phyloP scores from a whole-genome alignment of 2,888 invertebrate genomes.

The Clistopyga incitator region DNA sequence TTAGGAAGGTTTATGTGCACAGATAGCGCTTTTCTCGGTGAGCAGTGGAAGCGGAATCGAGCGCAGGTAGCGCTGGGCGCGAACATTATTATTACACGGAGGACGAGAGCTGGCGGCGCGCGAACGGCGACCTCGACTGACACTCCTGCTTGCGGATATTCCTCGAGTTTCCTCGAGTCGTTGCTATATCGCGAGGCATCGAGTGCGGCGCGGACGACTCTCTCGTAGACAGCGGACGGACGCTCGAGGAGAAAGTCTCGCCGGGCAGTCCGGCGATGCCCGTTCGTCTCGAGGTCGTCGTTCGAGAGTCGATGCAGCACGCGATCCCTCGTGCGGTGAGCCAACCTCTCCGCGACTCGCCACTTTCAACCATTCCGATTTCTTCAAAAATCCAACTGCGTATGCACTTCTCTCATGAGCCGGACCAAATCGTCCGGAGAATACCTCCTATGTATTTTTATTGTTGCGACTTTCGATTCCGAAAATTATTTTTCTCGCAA shows the following conservation, averaged over 20 bases:
- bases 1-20: background rate
- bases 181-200: constrained; percentile 25
- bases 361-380: background rate
- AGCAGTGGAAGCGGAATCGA: background rate
- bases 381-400: background rate
- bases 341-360: background rate
- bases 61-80: constrained; percentile 36
- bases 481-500: too few species aligned
- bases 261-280: constrained; percentile 34
- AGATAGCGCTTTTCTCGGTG: constrained; percentile 1
- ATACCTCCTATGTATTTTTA: too few species aligned
- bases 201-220: constrained; percentile 6
- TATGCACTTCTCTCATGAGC: too few species aligned
- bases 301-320: constrained; percentile 62
- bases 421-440: too few species aligned
- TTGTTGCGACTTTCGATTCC: too few species aligned
- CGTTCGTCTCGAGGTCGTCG: constrained; percentile 66
- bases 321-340: constrained; percentile 36
- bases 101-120: constrained; percentile 19
- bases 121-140: constrained; percentile 45
- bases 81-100: constrained; percentile 11
- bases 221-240: constrained; percentile 33
- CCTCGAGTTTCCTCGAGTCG: constrained; percentile 38
- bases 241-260: constrained; percentile 61
- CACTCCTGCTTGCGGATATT: constrained; percentile 28